phyloP scores from a whole-genome alignment of 2,797 vertebrate species.

The Crocidura indochinensis region DNA sequence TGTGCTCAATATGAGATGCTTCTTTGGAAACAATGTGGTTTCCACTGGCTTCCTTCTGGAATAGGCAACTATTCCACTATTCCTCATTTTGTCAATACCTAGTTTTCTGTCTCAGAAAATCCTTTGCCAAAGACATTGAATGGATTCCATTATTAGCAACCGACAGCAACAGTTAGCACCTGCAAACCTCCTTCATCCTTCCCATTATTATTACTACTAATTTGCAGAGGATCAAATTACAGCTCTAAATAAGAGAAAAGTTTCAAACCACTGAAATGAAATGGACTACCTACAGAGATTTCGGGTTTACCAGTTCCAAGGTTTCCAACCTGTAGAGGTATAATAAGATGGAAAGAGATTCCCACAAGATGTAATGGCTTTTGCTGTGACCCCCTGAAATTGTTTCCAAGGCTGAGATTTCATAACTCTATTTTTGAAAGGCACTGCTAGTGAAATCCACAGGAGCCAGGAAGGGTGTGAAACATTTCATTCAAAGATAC shows the following conservation, averaged over 20 bases:
- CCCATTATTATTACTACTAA: not conserved
- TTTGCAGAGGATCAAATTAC: conserved; percentile 49
- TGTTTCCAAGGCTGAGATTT: conserved; percentile 62
- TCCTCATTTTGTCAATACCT: not conserved
- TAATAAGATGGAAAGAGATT: conserved; percentile 51
- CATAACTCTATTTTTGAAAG: conserved; percentile 76
- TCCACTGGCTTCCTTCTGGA: not conserved
- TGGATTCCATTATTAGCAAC: conserved; percentile 16
- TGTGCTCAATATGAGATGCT: too few species aligned
- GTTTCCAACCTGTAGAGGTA: conserved; percentile 24
- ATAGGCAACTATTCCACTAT: not conserved
- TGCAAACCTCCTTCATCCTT: not conserved
- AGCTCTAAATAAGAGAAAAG: conserved; percentile 21
- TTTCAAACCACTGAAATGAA: conserved; percentile 64
- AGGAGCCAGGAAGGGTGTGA: conserved; percentile 56
- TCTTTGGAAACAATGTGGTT: not conserved
- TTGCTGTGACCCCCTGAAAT: conserved; percentile 66
- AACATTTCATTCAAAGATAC: conserved; percentile 75
- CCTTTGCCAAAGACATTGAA: not conserved
- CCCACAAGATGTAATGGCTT: conserved; percentile 29
- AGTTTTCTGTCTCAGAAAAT: conserved; percentile 6
- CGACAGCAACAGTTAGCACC: not conserved
- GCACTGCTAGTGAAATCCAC: conserved; percentile 28
- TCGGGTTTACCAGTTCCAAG: conserved; percentile 20
- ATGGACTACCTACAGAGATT: not conserved